These are phyloP conservation scores for Aculops lycopersici DNA, from an alignment of 1,140 invertebrate species.

Conservation along the genomic window DNA sequence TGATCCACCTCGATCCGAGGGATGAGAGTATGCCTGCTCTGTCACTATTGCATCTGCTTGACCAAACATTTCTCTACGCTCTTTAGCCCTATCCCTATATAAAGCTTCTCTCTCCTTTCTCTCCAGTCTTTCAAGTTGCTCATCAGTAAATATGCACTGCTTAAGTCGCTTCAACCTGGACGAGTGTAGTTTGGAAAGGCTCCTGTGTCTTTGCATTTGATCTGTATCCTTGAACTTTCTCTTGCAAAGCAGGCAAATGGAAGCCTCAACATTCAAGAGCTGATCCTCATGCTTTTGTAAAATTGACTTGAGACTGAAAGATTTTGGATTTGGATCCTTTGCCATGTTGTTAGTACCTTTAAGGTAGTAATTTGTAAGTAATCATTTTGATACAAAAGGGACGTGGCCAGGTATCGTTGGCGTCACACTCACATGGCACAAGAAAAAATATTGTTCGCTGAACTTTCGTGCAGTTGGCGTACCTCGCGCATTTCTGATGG, in stretches of 20 bases:
- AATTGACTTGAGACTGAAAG: no score
- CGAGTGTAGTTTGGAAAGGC: conserved; percentile 76
- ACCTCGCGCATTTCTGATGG: no score
- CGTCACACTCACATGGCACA: no score
- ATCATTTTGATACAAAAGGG: no score
- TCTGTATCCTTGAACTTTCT: conserved; percentile 65
- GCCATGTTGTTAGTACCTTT: no score
- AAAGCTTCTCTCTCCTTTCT: conserved; percentile 16
- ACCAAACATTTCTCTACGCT: conserved; percentile 70
- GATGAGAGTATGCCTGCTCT: no score
- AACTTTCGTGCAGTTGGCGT: no score
- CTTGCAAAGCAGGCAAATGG: conserved; percentile 81
- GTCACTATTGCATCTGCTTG: no score
- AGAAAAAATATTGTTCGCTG: no score
- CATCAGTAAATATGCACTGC: conserved; percentile 11
- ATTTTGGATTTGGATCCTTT: no score
- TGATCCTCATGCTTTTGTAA: conserved; percentile 19
- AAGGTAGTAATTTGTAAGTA: no score
- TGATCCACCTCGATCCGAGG: conserved; percentile 12
- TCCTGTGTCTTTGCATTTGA: conserved; percentile 54
- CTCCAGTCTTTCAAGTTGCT: conserved; percentile 21
- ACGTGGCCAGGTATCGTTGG: no score
- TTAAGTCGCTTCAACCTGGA: conserved; percentile 12
- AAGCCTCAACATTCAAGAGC: conserved; percentile 48
- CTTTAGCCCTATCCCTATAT: conserved; percentile 80